Evolutionary conservation across 2,797 vertebrate species (phyloP).

Genomic region (Myotis daubentonii): DNA sequence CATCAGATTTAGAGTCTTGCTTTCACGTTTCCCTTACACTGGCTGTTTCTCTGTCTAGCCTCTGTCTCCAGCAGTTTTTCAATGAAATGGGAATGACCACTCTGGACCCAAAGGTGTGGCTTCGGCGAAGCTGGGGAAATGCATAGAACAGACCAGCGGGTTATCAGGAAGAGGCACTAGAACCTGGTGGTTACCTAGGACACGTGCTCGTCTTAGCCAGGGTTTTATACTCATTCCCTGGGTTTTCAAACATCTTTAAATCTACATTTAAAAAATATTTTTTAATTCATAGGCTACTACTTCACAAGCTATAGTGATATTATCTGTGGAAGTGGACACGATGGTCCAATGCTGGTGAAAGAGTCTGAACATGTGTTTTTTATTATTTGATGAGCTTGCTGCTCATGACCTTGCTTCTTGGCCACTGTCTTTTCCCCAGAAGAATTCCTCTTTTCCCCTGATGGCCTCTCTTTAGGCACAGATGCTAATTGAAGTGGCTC

Average conservation of each 20-base stretch:
- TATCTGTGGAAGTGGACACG: not conserved
- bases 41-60: not conserved
- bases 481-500: not conserved
- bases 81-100: not conserved
- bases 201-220: fast-evolving
- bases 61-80: not conserved
- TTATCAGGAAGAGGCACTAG: not conserved
- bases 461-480: not conserved
- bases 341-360: not conserved
- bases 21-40: slow-evolving; percentile 74
- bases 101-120: not conserved
- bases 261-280: not conserved
- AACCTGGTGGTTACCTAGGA: not conserved
- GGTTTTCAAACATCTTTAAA: not conserved
- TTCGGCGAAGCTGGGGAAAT: not conserved
- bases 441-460: not conserved
- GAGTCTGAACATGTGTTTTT: not conserved
- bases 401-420: not conserved
- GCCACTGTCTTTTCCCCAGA: not conserved
- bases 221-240: not conserved
- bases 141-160: fast-evolving
- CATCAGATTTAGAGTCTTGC: slow-evolving; percentile 70
- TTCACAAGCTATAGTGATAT: not conserved
- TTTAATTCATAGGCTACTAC: not conserved
- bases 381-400: not conserved